Evolutionary conservation across 2,113 vertebrate species (phyloP).

Genomic region (Vireo altiloquus): DNA sequence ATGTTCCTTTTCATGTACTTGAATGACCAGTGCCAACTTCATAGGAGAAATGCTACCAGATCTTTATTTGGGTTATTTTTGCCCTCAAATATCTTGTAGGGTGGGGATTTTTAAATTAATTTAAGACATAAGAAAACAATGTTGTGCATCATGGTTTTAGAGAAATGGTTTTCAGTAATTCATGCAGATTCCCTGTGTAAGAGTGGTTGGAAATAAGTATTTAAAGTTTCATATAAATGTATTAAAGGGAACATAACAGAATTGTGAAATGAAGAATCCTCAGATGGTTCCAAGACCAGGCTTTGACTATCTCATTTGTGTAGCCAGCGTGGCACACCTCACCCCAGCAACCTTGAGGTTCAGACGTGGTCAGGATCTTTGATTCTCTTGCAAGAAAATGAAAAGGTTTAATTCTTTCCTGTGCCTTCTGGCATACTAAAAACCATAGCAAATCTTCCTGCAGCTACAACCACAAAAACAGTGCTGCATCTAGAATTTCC

Average conservation of each 20-base stretch:
- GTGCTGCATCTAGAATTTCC: slow-evolving; percentile 16
- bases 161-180: not conserved
- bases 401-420: not conserved
- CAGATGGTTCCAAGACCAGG: not conserved
- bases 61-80: not conserved
- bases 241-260: not conserved
- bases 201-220: not conserved
- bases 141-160: not conserved
- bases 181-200: not conserved
- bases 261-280: not conserved
- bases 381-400: not conserved
- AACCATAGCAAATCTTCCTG: not conserved
- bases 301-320: not conserved
- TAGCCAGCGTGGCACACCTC: not conserved
- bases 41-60: not conserved
- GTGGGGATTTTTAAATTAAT: not conserved
- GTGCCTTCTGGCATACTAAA: not conserved
- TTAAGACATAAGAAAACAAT: not conserved
- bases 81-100: not conserved
- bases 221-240: not conserved
- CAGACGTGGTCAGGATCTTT: not conserved
- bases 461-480: slow-evolving; percentile 1
- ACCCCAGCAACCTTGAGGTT: not conserved
- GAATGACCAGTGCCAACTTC: not conserved
- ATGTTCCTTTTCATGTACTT: not conserved